A percentile compares a stretch with the other conserved stretches of the same genome.
Evolutionary conservation across 1,140 invertebrate genomes (phyloP).

Genomic region (Drusus annulatus): DNA sequence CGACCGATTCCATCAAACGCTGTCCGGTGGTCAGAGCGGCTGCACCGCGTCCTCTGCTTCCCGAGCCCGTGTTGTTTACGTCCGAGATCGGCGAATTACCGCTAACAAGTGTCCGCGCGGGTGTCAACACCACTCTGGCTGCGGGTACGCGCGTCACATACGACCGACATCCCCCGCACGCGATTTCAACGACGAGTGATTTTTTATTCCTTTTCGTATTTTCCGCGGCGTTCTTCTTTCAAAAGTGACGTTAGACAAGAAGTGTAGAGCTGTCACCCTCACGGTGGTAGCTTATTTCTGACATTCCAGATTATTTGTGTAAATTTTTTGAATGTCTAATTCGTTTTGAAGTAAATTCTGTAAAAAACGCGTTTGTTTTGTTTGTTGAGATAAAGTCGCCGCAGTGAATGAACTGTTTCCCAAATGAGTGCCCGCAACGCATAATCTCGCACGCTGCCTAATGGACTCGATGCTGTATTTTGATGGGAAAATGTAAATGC

Average conservation of each 20-base stretch:
- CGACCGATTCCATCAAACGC: conserved; percentile 36
- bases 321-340: not conserved
- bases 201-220: not conserved
- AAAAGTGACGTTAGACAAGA: conserved; percentile 13
- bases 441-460: too few relatives aligned
- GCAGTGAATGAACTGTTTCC: too few relatives aligned
- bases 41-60: conserved; percentile 5
- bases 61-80: conserved; percentile 30
- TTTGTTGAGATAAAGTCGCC: too few relatives aligned
- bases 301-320: not conserved
- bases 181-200: conserved; percentile 15
- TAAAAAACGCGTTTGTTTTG: not conserved
- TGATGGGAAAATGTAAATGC: conserved; percentile 1
- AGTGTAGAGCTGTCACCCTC: not conserved
- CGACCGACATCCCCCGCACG: not conserved
- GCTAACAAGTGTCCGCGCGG: conserved; percentile 39
- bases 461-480: too few relatives aligned
- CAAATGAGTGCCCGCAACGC: too few relatives aligned
- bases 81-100: not conserved
- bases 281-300: not conserved
- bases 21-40: conserved; percentile 42
- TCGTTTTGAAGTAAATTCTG: not conserved
- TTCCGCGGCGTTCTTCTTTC: not conserved
- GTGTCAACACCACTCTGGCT: too few relatives aligned
- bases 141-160: too few relatives aligned